Percentiles rank a stretch among this genome's conserved stretches.
Conservation (phyloP, 2,888 invertebrate species). For the Hedya salicella region DNA sequence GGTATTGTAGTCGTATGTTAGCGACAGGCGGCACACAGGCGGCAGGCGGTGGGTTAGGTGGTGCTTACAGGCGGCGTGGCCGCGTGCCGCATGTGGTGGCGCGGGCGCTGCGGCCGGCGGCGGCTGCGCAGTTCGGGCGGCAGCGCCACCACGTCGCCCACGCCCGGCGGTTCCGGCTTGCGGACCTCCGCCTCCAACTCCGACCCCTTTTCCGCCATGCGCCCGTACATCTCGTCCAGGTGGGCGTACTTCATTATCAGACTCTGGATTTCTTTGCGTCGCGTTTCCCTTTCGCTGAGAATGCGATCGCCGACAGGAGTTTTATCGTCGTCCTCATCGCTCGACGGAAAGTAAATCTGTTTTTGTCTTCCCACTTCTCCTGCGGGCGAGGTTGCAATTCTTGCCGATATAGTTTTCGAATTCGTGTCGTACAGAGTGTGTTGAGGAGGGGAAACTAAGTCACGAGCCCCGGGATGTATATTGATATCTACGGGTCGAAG, state of each 20-base stretch:
- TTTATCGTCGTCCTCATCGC: slow-evolving; percentile 81
- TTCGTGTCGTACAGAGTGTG: slow-evolving; percentile 70
- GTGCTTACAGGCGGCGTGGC: slow-evolving; percentile 85
- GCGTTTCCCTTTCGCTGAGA: slow-evolving; percentile 90
- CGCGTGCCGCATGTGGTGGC: slow-evolving; percentile 82
- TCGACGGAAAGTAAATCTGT: slow-evolving; percentile 79
- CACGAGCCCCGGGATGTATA: slow-evolving; percentile 75
- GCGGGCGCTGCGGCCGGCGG: slow-evolving; percentile 71
- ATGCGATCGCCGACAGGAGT: slow-evolving; percentile 84
- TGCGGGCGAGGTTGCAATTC: slow-evolving; percentile 72
- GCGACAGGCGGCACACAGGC: slow-evolving; percentile 72
- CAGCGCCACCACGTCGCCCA: slow-evolving; percentile 75
- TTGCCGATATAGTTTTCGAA: slow-evolving; percentile 59
- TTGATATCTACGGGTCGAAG: slow-evolving; percentile 84
- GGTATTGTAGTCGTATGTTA: slow-evolving; percentile 67
- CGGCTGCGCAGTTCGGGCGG: slow-evolving; percentile 79
- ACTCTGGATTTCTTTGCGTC: slow-evolving; percentile 92
- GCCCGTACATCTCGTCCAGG: slow-evolving; percentile 89
- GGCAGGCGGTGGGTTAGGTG: slow-evolving; percentile 68
- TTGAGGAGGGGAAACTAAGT: slow-evolving; percentile 81
- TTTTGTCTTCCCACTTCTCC: slow-evolving; percentile 74
- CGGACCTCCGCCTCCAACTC: slow-evolving; percentile 58
- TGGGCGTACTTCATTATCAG: slow-evolving; percentile 93
- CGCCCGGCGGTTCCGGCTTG: slow-evolving; percentile 65
- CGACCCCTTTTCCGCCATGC: slow-evolving; percentile 70